phyloP scores from a whole-genome alignment of 2,113 vertebrate genomes.

The Sinocyclocheilus anophthalmus region DNA sequence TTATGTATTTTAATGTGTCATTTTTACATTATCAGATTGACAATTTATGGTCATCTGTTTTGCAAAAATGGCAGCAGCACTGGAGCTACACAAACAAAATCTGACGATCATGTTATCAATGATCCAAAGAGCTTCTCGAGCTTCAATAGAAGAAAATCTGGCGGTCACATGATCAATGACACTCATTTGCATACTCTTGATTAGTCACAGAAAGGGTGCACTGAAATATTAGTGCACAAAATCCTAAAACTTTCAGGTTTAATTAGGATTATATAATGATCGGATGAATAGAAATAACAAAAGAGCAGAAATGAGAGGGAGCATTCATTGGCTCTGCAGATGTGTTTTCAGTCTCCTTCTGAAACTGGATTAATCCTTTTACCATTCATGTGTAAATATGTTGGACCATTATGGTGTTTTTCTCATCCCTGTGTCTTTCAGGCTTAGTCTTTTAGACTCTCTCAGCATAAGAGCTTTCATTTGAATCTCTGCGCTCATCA shows the following conservation, averaged over 20 bases:
- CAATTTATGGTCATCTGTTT: no score
- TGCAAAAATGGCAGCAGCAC: not conserved
- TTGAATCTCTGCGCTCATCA: not conserved
- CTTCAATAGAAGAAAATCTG: not conserved
- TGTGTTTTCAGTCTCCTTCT: not conserved
- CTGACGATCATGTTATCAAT: not conserved
- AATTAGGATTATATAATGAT: not conserved
- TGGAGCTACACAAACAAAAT: not conserved
- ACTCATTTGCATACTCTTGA: not conserved
- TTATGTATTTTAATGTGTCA: no score
- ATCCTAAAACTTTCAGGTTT: not conserved
- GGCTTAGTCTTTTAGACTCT: not conserved
- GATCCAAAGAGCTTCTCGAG: not conserved
- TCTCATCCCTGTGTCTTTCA: not conserved
- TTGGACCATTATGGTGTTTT: not conserved
- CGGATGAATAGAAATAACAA: not conserved
- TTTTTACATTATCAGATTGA: no score
- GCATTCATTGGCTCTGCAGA: not conserved
- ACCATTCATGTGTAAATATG: constrained; percentile 6
- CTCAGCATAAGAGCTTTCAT: not conserved
- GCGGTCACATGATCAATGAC: not conserved
- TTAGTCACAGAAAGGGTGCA: not conserved
- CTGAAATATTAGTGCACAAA: not conserved
- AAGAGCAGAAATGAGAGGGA: not conserved
- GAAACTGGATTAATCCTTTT: not conserved